These are phyloP conservation scores for Tragelaphus strepsiceros DNA, from an alignment of 2,113 vertebrate species.

Conservation along the genomic window DNA sequence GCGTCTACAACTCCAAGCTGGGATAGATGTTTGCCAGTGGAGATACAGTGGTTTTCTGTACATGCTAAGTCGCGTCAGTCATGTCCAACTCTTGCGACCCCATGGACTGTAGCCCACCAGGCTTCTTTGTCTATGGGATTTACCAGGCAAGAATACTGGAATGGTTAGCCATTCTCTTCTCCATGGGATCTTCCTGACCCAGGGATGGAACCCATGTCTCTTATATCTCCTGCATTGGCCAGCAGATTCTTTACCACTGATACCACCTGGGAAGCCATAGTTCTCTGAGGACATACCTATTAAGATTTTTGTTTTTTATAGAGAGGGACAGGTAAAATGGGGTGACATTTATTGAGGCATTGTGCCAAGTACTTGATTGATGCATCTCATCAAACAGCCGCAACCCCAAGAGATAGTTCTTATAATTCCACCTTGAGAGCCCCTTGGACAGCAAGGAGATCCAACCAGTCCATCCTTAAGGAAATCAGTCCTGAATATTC, in stretches of 20 bases:
- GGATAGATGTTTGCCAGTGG: neutral
- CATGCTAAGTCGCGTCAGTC: neutral
- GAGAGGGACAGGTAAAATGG: neutral
- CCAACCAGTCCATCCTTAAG: neutral
- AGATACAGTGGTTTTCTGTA: neutral
- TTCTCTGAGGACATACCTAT: neutral
- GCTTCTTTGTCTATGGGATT: neutral
- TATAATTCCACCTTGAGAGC: neutral
- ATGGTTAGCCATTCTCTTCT: neutral
- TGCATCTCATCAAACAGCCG: neutral
- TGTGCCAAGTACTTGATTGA: neutral
- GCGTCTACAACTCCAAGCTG: neutral
- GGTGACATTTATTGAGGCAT: neutral
- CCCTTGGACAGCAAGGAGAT: neutral
- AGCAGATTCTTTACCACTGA: neutral
- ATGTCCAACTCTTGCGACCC: neutral
- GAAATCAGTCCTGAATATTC: neutral
- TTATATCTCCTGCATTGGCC: neutral
- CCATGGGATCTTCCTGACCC: neutral
- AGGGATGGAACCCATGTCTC: neutral
- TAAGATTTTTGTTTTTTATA: neutral
- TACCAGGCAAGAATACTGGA: neutral
- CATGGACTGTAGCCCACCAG: rapidly evolving
- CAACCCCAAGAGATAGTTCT: neutral
- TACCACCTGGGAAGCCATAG: neutral